These are phyloP conservation scores for Alces alces DNA, from an alignment of 2,113 vertebrate genomes.

Conservation along the genomic window DNA sequence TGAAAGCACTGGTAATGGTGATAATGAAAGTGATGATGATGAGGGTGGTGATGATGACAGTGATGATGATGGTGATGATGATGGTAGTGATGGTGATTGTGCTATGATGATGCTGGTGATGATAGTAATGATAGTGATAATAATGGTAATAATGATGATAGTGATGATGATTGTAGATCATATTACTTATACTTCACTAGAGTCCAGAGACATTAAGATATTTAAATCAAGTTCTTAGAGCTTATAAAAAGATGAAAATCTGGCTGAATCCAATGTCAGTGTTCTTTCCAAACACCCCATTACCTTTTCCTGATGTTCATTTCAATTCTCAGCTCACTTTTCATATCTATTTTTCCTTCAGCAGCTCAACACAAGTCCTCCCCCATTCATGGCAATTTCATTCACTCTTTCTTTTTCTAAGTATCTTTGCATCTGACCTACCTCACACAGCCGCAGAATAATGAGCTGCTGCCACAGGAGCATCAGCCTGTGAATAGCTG, in stretches of 20 bases:
- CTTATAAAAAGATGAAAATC: neutral
- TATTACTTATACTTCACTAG: neutral
- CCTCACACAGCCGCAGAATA: neutral
- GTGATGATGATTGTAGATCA: neutral
- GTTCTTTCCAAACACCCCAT: neutral
- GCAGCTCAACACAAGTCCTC: neutral
- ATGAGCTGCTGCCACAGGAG: neutral
- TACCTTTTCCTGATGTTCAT: neutral
- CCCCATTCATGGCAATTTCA: neutral
- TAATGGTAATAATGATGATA: no score
- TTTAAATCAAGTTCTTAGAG: neutral
- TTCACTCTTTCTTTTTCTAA: neutral
- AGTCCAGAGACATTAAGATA: neutral
- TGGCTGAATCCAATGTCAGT: neutral
- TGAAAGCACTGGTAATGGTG: accelerated
- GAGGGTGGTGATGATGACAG: accelerated
- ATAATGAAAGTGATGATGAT: no score
- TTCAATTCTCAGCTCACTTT: neutral
- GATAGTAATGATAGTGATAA: accelerated
- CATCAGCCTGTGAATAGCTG: neutral
- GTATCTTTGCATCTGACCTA: slow-evolving; percentile 21
- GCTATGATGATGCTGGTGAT: accelerated
- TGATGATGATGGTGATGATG: neutral
- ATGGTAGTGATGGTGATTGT: neutral
- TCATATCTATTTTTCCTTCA: neutral